Evolutionary conservation across 2,113 vertebrate genomes (phyloP), one percentile per base, ranked within the genome.

Genomic region (Micronycteris hirsuta): DNA sequence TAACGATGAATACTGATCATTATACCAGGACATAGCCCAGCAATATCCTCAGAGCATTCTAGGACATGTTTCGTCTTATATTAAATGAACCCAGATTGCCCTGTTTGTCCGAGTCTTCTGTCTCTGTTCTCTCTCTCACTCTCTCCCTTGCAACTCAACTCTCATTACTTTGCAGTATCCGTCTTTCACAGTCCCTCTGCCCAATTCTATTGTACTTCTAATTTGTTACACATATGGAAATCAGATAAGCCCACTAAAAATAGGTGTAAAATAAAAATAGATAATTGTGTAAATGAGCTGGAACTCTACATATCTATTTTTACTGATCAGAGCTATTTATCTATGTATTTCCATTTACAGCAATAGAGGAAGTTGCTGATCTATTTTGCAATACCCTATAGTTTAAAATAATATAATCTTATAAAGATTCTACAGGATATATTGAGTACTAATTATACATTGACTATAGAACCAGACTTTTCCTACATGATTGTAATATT

Each of bases 401-500:
- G 26, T 70, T 93, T 88, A 91, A 96, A 86, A 82, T 63, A 86
- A 81, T 38, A 94, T 28, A 52, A 52, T 54, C 63, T 78, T 77
- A 90, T 52, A 78, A 88, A 36, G 38, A 65, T 19, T 67, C 77
- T 87, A 74, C 7, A 92, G 41, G 92, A 95, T 90, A 84, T 68
- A 94, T 45, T 94, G 63, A 92, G n/a, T 77, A 73, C 71, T 96
- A 73, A 90, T 94, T 85, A 85, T 58, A 78, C 94, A 36, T 56
- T 91, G 58, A 89, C 63, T 54, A 68, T 17, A 78, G 26, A 71
- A 26, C 38, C 61, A 76, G 36, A 70, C 7, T 83, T 91, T 86
- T 52, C 68, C 85, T 86, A 82, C 89, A 80, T 61, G 85, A 95
- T 3, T 58, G 33, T 70, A 95, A 92, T 86, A 84, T 56, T 43